Percentiles rank a stretch among this genome's conserved stretches.
Evolutionary conservation across 1,140 invertebrate genomes (phyloP).

Genomic region (Drosophila repletoides): DNA sequence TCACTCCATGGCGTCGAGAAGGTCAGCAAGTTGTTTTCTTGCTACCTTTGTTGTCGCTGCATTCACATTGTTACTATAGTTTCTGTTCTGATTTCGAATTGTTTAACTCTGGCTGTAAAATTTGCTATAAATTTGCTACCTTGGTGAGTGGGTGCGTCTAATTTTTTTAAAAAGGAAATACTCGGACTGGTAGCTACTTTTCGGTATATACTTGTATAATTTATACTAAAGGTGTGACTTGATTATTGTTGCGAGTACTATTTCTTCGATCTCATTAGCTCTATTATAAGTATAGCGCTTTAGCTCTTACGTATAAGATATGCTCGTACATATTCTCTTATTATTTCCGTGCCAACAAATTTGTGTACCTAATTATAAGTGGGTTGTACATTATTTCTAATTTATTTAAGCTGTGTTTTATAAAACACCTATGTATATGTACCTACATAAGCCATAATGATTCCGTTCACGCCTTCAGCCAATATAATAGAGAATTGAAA

Average conservation of each 20-base stretch:
- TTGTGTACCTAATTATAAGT: too few relatives aligned
- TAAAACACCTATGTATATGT: too few relatives aligned
- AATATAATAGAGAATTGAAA: too few relatives aligned
- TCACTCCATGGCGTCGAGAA: conserved; percentile 52
- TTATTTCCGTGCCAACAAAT: too few relatives aligned
- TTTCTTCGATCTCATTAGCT: neutral
- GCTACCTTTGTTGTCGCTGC: conserved; percentile 37
- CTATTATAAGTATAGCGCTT: neutral
- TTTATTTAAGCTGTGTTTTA: too few relatives aligned
- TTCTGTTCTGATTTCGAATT: conserved; percentile 44
- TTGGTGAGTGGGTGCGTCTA: conserved; percentile 29
- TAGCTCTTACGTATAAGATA: too few relatives aligned
- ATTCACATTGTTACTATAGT: conserved; percentile 39
- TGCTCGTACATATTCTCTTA: too few relatives aligned
- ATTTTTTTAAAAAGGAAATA: conserved; percentile 13
- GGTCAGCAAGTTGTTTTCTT: conserved; percentile 55
- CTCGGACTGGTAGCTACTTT: neutral
- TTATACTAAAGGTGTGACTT: neutral
- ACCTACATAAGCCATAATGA: too few relatives aligned
- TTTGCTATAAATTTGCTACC: conserved; percentile 11
- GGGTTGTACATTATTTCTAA: too few relatives aligned
- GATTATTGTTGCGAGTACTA: neutral
- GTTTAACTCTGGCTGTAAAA: conserved; percentile 9
- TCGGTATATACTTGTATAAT: neutral
- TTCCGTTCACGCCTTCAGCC: too few relatives aligned